These are phyloP conservation scores for Flexamia atlantica DNA, from an alignment of 2,888 invertebrate species.

Conservation along the genomic window DNA sequence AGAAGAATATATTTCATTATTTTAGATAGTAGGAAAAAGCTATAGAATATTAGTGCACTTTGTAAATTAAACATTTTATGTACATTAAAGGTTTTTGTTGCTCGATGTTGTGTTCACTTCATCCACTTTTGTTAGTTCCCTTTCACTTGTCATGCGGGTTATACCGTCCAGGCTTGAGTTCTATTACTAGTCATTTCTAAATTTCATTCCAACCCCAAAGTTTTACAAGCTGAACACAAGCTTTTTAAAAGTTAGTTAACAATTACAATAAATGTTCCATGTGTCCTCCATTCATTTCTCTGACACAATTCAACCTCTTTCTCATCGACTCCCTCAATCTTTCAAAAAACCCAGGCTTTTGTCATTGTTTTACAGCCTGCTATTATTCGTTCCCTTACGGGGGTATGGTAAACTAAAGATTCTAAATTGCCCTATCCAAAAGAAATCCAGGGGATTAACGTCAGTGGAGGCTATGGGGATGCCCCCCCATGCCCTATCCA, in stretches of 20 bases:
- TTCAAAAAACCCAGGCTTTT: slow-evolving; percentile 63
- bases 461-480: slow-evolving; percentile 42
- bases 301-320: slow-evolving; percentile 38
- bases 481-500: slow-evolving; percentile 69
- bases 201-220: too few species aligned
- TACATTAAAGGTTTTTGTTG: too few species aligned
- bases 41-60: too few species aligned
- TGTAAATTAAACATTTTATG: too few species aligned
- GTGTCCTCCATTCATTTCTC: slow-evolving; percentile 13
- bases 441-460: slow-evolving; percentile 57
- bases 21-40: too few species aligned
- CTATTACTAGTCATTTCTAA: too few species aligned
- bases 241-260: slow-evolving; percentile 40
- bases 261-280: slow-evolving; percentile 23
- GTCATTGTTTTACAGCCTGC: slow-evolving; percentile 65
- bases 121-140: too few species aligned
- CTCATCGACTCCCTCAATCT: slow-evolving; percentile 39
- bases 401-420: slow-evolving; percentile 68
- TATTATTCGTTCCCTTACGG: slow-evolving; percentile 66
- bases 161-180: too few species aligned
- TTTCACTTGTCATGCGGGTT: too few species aligned
- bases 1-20: too few species aligned
- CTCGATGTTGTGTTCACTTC: too few species aligned
- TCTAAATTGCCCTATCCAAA: slow-evolving; percentile 62
- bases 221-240: neutral